A percentile compares a stretch with the other conserved stretches of the same genome.
phyloP scores from a whole-genome alignment of 2,113 vertebrate species.

The Pelobates fuscus region DNA sequence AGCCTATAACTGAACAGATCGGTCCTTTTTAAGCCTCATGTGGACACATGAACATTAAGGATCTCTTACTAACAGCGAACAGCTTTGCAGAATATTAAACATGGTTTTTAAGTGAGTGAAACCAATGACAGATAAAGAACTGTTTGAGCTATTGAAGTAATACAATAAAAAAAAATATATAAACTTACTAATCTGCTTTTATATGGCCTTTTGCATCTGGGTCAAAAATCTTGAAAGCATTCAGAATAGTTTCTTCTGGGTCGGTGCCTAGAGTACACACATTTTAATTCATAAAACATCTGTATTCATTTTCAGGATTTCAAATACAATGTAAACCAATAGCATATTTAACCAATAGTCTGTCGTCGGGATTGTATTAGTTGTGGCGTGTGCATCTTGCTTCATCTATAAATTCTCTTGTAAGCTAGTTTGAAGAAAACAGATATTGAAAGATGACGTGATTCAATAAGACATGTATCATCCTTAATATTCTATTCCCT shows the following conservation, averaged over 20 bases:
- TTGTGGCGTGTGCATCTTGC: too few species aligned
- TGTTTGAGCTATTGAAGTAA: slow-evolving; percentile 48
- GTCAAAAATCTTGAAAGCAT: slow-evolving; percentile 89
- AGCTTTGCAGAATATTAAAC: background rate
- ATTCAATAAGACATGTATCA: too few species aligned
- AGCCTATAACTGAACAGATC: too few species aligned
- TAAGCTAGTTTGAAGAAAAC: too few species aligned
- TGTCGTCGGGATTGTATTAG: background rate
- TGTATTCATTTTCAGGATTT: slow-evolving; percentile 15
- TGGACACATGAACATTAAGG: too few species aligned
- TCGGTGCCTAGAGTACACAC: slow-evolving; percentile 75
- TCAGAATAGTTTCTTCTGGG: slow-evolving; percentile 87
- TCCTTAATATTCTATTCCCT: too few species aligned
- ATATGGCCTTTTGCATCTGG: slow-evolving; percentile 81
- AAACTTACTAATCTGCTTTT: slow-evolving; percentile 85
- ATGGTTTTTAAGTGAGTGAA: background rate
- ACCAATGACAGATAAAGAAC: slow-evolving; percentile 38
- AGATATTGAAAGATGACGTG: too few species aligned
- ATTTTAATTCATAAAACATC: slow-evolving; percentile 35
- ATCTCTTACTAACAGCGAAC: too few species aligned
- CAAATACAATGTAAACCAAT: background rate
- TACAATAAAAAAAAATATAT: slow-evolving; percentile 36
- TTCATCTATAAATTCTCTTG: too few species aligned
- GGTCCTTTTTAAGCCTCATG: too few species aligned
- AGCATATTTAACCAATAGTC: slow-evolving; percentile 11